A percentile compares a stretch with the other conserved stretches of the same genome.
Conservation (phyloP, 2,113 vertebrate species). For the Zosterops hypoxanthus region DNA sequence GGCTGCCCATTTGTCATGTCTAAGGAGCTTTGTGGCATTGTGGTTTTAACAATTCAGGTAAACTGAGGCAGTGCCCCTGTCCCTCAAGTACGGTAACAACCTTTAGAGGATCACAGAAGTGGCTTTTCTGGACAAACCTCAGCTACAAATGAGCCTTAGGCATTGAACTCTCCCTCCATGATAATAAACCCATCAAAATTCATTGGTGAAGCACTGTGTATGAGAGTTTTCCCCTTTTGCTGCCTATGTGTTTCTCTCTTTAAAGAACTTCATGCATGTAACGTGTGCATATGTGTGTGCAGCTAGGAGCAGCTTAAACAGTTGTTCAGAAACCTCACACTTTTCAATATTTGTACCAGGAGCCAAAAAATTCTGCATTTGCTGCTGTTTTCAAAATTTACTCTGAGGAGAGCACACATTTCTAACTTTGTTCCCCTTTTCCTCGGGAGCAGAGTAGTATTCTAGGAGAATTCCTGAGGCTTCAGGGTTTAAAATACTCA, state of each 20-base stretch:
- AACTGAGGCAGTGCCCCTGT: not conserved
- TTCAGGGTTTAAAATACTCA: slow-evolving; percentile 52
- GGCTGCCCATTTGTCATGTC: not conserved
- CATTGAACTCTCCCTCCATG: not conserved
- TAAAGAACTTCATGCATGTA: not conserved
- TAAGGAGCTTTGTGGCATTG: not conserved
- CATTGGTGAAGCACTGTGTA: not conserved
- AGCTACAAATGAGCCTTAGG: not conserved
- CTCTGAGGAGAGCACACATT: not conserved
- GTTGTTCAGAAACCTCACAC: not conserved
- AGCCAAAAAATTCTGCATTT: not conserved
- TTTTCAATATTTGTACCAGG: not conserved
- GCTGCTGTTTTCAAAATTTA: not conserved
- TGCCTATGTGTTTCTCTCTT: not conserved
- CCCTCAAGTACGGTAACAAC: not conserved
- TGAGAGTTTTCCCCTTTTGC: not conserved
- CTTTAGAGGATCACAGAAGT: not conserved
- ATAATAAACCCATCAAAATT: not conserved
- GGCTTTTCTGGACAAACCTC: not conserved
- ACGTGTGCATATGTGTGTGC: not conserved
- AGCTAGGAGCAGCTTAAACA: not conserved
- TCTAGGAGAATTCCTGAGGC: slow-evolving; percentile 31
- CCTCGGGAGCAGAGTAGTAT: not conserved
- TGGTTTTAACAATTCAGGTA: not conserved
- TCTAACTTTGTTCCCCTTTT: not conserved